A percentile compares a stretch with the other conserved stretches of the same genome.
Evolutionary conservation across 2,113 vertebrate species (phyloP).

Genomic region (Myiozetetes cayanensis): DNA sequence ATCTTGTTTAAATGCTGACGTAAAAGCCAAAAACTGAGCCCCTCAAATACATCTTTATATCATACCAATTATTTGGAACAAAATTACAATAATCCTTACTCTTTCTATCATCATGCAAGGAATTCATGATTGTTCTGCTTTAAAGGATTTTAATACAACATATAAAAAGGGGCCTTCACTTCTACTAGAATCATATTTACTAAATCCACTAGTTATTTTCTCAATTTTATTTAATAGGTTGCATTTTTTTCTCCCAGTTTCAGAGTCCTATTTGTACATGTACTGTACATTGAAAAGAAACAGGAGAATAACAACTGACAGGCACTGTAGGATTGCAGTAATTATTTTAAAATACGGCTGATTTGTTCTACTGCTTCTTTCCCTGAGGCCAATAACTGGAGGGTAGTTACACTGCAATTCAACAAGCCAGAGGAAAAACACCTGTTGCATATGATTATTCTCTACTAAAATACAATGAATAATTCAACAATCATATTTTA

Average conservation of each 20-base stretch:
- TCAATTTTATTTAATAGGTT: constrained; percentile 38
- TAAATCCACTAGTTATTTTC: constrained; percentile 24
- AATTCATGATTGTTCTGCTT: constrained; percentile 50
- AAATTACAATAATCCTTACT: constrained; percentile 57
- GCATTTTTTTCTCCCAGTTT: constrained; percentile 10
- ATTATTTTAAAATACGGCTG: constrained; percentile 73
- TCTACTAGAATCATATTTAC: constrained; percentile 29
- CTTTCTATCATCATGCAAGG: not conserved
- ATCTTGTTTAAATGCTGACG: constrained; percentile 53
- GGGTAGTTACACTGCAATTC: constrained; percentile 60
- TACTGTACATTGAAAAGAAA: constrained; percentile 39
- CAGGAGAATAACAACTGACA: constrained; percentile 60
- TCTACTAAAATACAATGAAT: constrained; percentile 72
- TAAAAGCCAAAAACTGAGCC: constrained; percentile 49
- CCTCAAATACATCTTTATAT: constrained; percentile 27
- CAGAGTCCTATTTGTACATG: constrained; percentile 24
- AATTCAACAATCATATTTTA: constrained; percentile 66
- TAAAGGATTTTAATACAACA: constrained; percentile 31
- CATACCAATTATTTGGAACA: constrained; percentile 43
- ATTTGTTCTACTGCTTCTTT: constrained; percentile 69
- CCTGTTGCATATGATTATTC: constrained; percentile 69
- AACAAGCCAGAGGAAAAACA: constrained; percentile 65
- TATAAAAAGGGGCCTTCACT: not conserved
- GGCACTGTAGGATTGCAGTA: constrained; percentile 61
- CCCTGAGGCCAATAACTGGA: constrained; percentile 56